Evolutionary conservation across 2,888 invertebrate species (phyloP).

Genomic region (Encarsia formosa): DNA sequence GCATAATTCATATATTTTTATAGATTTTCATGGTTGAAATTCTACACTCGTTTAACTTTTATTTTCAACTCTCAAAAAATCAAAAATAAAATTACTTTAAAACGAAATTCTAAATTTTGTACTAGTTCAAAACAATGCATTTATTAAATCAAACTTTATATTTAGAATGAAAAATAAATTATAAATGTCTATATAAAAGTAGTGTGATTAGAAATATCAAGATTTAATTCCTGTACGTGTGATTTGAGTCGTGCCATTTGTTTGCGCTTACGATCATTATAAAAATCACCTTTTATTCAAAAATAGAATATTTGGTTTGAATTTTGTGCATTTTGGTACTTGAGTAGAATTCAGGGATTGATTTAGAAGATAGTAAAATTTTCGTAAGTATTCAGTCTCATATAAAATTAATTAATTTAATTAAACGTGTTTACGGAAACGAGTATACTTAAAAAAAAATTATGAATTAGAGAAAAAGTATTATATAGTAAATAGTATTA

Average conservation of each 20-base stretch:
- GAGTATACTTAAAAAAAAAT: constrained; percentile 4
- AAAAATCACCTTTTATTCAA: constrained; percentile 12
- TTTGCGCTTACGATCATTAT: constrained; percentile 23
- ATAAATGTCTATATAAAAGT: neutral
- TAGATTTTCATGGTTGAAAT: too few relatives aligned
- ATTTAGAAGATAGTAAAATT: constrained; percentile 18
- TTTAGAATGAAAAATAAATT: neutral
- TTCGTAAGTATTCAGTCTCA: constrained; percentile 20
- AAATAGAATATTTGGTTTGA: constrained; percentile 10
- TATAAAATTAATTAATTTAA: constrained; percentile 18
- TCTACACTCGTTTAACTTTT: too few relatives aligned
- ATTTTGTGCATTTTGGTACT: constrained; percentile 14
- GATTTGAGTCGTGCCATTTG: constrained; percentile 19
- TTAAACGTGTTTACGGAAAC: too few relatives aligned
- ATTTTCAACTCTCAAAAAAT: too few relatives aligned
- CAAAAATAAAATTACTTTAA: too few relatives aligned
- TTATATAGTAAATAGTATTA: constrained; percentile 23
- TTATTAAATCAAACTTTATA: neutral
- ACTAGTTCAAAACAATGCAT: too few relatives aligned
- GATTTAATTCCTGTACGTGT: constrained; percentile 11
- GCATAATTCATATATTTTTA: too few relatives aligned
- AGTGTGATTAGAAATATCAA: constrained; percentile 7
- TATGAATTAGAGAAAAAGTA: constrained; percentile 20
- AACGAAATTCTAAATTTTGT: too few relatives aligned
- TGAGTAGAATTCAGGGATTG: constrained; percentile 23